Conservation (phyloP, 2,113 vertebrate genomes). For the Pteruthius melanotis region DNA sequence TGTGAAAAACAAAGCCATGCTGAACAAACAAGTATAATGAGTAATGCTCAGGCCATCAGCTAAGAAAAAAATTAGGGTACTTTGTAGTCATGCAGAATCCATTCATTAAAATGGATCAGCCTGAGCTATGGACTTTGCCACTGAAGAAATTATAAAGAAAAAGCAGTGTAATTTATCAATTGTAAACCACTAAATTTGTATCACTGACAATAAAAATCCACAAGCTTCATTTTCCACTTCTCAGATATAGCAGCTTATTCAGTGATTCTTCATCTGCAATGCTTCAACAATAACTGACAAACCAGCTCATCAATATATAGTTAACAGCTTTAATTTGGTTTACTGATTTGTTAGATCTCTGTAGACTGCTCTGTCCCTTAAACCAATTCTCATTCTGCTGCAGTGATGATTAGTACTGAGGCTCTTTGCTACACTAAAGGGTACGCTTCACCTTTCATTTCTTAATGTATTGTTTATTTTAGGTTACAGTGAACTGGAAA, state of each 20-base stretch:
- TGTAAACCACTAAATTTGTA: not conserved
- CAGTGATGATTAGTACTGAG: not conserved
- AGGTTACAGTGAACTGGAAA: not conserved
- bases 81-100: slow-evolving; percentile 9
- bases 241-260: not conserved
- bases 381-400: not conserved
- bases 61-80: not conserved
- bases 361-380: not conserved
- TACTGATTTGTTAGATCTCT: not conserved
- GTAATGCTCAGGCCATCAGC: slow-evolving; percentile 16
- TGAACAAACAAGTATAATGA: slow-evolving; percentile 42
- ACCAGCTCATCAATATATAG: slow-evolving; percentile 36
- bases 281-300: not conserved
- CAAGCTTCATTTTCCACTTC: not conserved
- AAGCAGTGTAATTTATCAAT: not conserved
- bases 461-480: not conserved
- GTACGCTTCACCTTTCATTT: not conserved
- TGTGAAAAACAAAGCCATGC: slow-evolving; percentile 46
- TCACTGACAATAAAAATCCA: not conserved
- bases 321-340: slow-evolving; percentile 20
- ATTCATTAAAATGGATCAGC: slow-evolving; percentile 44
- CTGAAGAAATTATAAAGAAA: slow-evolving; percentile 39
- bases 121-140: slow-evolving; percentile 8
- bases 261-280: not conserved
- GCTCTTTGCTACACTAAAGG: not conserved